Evolutionary conservation across 2,113 vertebrate species (phyloP).

Genomic region (Lepus timidus): DNA sequence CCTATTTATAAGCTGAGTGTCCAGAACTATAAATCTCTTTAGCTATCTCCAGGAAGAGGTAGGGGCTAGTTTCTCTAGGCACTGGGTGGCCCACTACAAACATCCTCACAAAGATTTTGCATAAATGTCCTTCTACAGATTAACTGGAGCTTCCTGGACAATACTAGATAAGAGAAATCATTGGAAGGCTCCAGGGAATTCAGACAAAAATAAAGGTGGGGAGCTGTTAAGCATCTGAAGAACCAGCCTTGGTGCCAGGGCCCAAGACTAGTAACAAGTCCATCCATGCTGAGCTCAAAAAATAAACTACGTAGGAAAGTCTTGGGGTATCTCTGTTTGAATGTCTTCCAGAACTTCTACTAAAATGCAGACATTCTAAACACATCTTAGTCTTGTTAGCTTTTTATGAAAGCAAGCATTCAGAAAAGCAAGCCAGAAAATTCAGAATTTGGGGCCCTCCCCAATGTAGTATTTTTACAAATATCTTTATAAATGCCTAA

Average conservation of each 20-base stretch:
- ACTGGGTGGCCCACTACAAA: not conserved
- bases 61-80: not conserved
- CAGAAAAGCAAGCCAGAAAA: not conserved
- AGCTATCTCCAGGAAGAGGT: not conserved
- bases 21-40: not conserved
- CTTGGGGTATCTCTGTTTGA: not conserved
- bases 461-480: not conserved
- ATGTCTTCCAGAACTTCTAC: not conserved
- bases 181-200: not conserved
- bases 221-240: not conserved
- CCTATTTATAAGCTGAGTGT: not conserved
- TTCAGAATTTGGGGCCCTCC: not conserved
- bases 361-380: conserved; percentile 1
- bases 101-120: not conserved
- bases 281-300: too few relatives aligned
- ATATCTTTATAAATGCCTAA: not conserved
- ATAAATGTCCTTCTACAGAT: not conserved
- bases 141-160: not conserved
- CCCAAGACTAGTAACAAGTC: not conserved
- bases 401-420: not conserved
- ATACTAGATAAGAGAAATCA: not conserved
- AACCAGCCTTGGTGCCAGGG: not conserved
- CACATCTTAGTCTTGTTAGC: not conserved
- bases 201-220: not conserved
- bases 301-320: not conserved